phyloP scores from a whole-genome alignment of 2,888 invertebrate genomes.

The Crematogaster levior region DNA sequence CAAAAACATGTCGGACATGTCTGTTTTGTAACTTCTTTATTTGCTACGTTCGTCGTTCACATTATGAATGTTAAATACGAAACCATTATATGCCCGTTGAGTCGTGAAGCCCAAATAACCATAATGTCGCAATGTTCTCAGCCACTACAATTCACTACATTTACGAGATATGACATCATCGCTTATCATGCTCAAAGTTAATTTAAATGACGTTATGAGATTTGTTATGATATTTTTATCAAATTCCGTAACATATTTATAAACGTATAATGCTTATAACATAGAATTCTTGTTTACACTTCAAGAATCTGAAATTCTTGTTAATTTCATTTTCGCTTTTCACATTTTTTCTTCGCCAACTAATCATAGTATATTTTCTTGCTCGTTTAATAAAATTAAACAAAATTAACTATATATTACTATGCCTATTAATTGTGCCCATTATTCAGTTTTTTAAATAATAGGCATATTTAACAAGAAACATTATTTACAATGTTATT shows the following conservation, averaged over 20 bases:
- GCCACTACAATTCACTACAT: conserved; percentile 47
- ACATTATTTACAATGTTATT: conserved; percentile 11
- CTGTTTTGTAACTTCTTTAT: conserved; percentile 25
- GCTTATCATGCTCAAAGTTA: conserved; percentile 70
- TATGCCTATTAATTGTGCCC: neutral
- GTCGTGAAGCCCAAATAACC: conserved; percentile 7
- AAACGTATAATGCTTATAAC: neutral
- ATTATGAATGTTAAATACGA: conserved; percentile 33
- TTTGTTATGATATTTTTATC: neutral
- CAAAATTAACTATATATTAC: neutral
- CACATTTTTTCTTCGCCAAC: neutral
- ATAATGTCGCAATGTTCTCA: neutral
- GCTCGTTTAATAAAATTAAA: neutral
- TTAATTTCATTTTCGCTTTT: neutral
- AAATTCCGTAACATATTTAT: neutral
- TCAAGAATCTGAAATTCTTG: neutral
- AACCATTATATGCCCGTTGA: neutral
- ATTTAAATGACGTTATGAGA: conserved; percentile 45
- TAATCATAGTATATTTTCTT: neutral
- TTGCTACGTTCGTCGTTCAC: neutral
- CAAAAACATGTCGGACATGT: neutral
- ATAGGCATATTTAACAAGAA: neutral
- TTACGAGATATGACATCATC: conserved; percentile 74
- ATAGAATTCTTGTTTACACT: neutral
- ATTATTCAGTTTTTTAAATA: neutral